Conservation (phyloP, 2,797 vertebrate genomes). For the Squalus acanthias region DNA sequence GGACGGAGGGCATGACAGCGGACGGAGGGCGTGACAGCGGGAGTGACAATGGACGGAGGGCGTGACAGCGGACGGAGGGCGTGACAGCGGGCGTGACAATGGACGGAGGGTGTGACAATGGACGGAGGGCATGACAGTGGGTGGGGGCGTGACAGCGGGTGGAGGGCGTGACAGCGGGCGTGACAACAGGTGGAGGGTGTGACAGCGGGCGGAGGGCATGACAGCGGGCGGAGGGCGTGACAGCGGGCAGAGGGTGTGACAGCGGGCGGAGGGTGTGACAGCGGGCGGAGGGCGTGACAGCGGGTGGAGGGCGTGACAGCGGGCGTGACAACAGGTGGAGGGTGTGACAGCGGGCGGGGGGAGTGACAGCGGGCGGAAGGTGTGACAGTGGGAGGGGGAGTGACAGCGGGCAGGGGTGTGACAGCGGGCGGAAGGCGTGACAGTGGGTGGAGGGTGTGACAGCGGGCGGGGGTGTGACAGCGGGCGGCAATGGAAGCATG, state of each 20-base stretch:
- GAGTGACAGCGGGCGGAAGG: neutral
- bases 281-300: no score
- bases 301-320: neutral
- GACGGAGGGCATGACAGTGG: neutral
- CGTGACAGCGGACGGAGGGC: no score
- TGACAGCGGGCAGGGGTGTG: neutral
- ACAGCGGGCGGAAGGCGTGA: neutral
- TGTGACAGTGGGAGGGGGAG: neutral
- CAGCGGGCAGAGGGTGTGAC: no score
- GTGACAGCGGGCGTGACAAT: conserved; percentile 21
- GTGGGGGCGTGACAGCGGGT: conserved; percentile 50
- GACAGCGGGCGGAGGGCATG: neutral
- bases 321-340: neutral
- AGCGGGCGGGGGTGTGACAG: neutral
- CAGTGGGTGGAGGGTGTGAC: neutral
- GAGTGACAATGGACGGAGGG: no score
- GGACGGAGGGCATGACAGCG: neutral
- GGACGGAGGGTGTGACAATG: conserved; percentile 40
- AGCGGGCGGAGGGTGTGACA: no score
- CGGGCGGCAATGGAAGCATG: no score
- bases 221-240: neutral
- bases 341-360: neutral
- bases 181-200: neutral
- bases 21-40: neutral
- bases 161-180: no score